Evolutionary conservation across 2,888 invertebrate species (phyloP).

Genomic region (Eudemis profundana): DNA sequence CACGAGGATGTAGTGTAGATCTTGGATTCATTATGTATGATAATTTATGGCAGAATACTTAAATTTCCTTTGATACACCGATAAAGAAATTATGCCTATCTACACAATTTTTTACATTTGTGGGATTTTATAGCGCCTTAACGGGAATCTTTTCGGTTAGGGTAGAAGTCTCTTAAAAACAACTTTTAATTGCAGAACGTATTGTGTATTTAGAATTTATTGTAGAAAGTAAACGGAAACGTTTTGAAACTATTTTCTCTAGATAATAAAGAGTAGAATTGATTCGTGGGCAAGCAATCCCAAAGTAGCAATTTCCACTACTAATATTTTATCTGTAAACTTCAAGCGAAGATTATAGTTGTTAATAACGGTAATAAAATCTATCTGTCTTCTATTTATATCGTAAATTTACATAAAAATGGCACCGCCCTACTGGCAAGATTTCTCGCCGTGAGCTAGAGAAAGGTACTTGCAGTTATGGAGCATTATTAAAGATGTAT

Average conservation of each 20-base stretch:
- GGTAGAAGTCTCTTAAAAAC: too few species aligned
- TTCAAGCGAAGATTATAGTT: conserved; percentile 14
- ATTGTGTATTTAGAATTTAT: too few species aligned
- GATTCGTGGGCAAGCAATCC: conserved; percentile 9
- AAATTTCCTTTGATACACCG: conserved; percentile 6
- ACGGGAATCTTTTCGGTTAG: background rate
- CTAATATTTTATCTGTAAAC: conserved; percentile 22
- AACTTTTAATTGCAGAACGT: too few species aligned
- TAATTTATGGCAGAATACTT: conserved; percentile 21
- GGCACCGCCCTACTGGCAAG: conserved; percentile 48
- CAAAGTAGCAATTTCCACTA: conserved; percentile 12
- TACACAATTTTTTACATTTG: background rate
- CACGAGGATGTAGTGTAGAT: conserved; percentile 16
- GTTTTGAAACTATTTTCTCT: background rate
- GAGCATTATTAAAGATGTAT: conserved; percentile 54
- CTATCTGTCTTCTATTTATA: conserved; percentile 24
- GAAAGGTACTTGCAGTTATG: conserved; percentile 57
- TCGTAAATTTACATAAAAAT: conserved; percentile 42
- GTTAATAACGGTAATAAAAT: conserved; percentile 40
- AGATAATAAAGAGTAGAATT: conserved; percentile 7
- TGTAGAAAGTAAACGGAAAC: background rate
- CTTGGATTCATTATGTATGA: conserved; percentile 27
- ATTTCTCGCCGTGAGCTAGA: conserved; percentile 61
- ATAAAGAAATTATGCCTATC: too few species aligned
- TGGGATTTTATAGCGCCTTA: background rate